These are phyloP conservation scores for Dipodomys merriami DNA, from an alignment of 2,113 vertebrate genomes.

Conservation along the genomic window DNA sequence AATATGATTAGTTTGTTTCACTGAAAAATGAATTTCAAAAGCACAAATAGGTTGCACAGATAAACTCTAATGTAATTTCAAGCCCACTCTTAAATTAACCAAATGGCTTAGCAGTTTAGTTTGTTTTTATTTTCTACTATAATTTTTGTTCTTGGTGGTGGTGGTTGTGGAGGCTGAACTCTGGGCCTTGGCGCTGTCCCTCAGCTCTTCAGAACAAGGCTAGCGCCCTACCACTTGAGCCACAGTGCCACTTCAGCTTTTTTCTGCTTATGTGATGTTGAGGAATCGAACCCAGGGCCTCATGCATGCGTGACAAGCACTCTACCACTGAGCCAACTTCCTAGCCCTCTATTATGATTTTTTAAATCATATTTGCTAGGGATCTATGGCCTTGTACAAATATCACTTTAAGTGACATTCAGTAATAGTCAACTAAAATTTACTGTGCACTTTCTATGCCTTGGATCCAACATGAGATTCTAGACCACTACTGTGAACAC, in stretches of 20 bases:
- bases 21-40: constrained; percentile 29
- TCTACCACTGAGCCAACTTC: no score
- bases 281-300: no score
- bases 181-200: no score
- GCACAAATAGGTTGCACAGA: not conserved
- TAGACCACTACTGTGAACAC: not conserved
- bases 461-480: not conserved
- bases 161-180: no score
- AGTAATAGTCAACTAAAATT: not conserved
- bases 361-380: not conserved
- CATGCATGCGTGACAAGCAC: no score
- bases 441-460: not conserved
- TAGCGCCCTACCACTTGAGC: no score
- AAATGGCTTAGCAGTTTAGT: not conserved
- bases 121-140: constrained; percentile 4
- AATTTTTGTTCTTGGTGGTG: no score
- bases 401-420: not conserved
- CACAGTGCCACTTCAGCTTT: no score
- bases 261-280: no score
- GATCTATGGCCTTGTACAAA: not conserved
- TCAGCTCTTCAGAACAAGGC: no score
- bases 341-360: not conserved
- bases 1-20: not conserved
- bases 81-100: constrained; percentile 40
- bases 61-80: not conserved